Base-by-base conservation (phyloP, 2,113 vertebrate species). In the Chlamydotis undulata region DNA sequence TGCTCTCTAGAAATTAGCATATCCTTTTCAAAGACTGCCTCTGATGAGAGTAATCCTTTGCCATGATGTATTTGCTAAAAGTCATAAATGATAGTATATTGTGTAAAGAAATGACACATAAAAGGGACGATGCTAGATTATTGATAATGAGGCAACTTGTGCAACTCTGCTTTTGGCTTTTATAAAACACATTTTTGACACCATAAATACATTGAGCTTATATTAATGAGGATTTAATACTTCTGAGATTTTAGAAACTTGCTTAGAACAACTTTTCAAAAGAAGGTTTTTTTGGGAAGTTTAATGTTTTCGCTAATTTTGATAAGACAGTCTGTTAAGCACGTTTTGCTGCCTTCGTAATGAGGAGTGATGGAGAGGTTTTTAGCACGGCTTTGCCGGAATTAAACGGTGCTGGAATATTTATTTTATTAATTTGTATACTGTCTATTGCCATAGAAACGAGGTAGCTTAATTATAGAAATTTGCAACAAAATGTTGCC, bases 1-100 rank as follows among this genome's bases (percentile, higher is more conserved):
- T 98, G 98, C 98, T 99, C 98, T 98, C 98, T 98, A 97, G 98
- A 98, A 99, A 99, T 99, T 99, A 99, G 99, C 99, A 99, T 99
- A 99, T 99, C 98, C 98, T 97, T 98, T 99, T 99, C 99, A 99
- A 99, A 99, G 98, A 73, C 97, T 97, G 96, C 97, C 97, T 98
- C 98, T 98, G 98, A 98, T 98, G 98, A 99, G 98, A 98, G 98
- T 98, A 98, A 99, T 99, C 98, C 98, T 98, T 98, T 97, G 98
- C 98, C 98, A 98, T 98, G 98, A 98, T 98, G 98, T 97, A 97
- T 99, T 98, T 98, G 98, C 98, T 98, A 98, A 99, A 99, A 99
- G 98, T 99, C 98, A 98, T 98, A 98, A 98, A 98, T 98, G 99
- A 98, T 98, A 97, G 98, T 97, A 97, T 98, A 98, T 98, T 98